Conservation (phyloP, 1,140 invertebrate genomes). For the Bombus cullumanus region DNA sequence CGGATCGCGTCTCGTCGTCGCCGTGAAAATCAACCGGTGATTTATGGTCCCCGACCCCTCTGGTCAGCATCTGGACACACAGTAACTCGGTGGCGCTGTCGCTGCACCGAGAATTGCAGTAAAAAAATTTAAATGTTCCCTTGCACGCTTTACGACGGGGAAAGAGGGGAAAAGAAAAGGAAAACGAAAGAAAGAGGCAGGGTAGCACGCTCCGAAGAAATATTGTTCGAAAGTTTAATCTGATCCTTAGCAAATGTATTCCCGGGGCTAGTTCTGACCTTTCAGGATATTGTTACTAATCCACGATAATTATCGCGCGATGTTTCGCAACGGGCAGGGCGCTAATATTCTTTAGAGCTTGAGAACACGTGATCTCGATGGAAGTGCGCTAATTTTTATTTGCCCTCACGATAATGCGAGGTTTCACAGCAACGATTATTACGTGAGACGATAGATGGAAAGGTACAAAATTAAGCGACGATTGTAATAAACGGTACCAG, state of each 20-base stretch:
- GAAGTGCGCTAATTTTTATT: constrained; percentile 12
- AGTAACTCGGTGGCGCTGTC: constrained; percentile 12
- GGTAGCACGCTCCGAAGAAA: constrained; percentile 38
- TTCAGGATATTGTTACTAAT: constrained; percentile 52
- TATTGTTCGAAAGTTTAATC: constrained; percentile 55
- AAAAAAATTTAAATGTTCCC: constrained; percentile 54
- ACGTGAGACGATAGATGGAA: background rate
- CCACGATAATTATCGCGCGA: constrained; percentile 36
- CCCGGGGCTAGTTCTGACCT: constrained; percentile 1
- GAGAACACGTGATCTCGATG: constrained; percentile 21
- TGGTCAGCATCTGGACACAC: constrained; percentile 34
- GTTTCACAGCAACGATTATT: background rate
- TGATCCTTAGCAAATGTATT: constrained; percentile 40
- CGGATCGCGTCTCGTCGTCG: constrained; percentile 46
- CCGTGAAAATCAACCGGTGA: constrained; percentile 62
- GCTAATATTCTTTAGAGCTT: background rate
- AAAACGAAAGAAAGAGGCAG: background rate
- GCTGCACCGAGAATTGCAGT: constrained; percentile 5
- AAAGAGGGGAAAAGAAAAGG: background rate
- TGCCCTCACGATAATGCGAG: no score
- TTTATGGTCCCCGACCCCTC: constrained; percentile 47
- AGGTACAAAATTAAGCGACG: background rate
- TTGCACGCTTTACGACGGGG: background rate
- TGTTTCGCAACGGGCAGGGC: background rate
- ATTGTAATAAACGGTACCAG: constrained; percentile 12